Evolutionary conservation across 1,140 invertebrate genomes (phyloP).

Genomic region (Episyrphus balteatus): DNA sequence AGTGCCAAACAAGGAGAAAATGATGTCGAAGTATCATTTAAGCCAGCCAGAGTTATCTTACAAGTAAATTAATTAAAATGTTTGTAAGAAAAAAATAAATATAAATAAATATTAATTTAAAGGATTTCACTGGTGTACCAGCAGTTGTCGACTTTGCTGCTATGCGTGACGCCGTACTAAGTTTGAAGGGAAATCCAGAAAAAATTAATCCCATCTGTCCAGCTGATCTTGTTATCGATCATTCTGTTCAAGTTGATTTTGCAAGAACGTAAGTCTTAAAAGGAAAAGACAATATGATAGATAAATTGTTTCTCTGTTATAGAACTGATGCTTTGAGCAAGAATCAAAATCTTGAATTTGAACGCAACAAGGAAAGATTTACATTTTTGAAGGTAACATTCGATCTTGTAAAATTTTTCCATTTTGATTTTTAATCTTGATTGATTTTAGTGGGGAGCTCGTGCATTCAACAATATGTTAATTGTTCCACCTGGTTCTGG

Average conservation of each 20-base stretch:
- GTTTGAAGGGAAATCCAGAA: constrained; percentile 75
- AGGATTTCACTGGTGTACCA: constrained; percentile 94
- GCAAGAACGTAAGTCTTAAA: constrained; percentile 55
- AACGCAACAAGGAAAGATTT: constrained; percentile 93
- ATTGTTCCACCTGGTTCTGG: constrained; percentile 97
- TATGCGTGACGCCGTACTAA: constrained; percentile 90
- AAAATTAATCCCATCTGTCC: constrained; percentile 97
- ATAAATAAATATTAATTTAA: background rate
- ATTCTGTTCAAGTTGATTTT: constrained; percentile 96
- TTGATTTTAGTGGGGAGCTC: constrained; percentile 77
- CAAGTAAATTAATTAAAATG: constrained; percentile 48
- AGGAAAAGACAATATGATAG: background rate
- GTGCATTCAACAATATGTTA: constrained; percentile 90
- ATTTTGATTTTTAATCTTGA: background rate
- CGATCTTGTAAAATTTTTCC: background rate
- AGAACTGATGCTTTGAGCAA: constrained; percentile 80
- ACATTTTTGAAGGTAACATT: constrained; percentile 71
- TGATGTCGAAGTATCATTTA: constrained; percentile 90
- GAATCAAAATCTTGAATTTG: constrained; percentile 93
- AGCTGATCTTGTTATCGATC: constrained; percentile 95
- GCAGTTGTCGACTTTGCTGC: constrained; percentile 98
- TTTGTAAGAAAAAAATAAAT: background rate
- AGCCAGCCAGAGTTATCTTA: constrained; percentile 88
- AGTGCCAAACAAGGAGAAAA: constrained; percentile 49
- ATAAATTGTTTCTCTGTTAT: constrained; percentile 3